phyloP scores from a whole-genome alignment of 2,888 invertebrate genomes.

The Pogonocherus hispidulus region DNA sequence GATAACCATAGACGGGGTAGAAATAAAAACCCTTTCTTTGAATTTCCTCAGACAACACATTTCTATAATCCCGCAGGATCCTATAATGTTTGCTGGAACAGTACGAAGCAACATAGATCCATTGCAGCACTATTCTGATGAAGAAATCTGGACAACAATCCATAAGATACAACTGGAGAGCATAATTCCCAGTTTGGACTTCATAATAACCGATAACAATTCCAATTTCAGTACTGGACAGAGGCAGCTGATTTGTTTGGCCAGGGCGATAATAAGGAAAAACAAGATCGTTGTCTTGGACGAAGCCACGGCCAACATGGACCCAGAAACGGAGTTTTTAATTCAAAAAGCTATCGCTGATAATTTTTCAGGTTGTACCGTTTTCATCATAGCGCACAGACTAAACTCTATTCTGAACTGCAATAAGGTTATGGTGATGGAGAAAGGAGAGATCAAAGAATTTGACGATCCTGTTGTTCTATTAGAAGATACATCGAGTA shows the following conservation, averaged over 20 bases:
- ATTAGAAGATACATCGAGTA: slow-evolving; percentile 49
- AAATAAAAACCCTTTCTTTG: slow-evolving; percentile 68
- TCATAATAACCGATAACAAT: slow-evolving; percentile 49
- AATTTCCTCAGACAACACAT: slow-evolving; percentile 66
- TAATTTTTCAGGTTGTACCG: slow-evolving; percentile 71
- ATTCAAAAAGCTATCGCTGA: slow-evolving; percentile 71
- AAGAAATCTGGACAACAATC: slow-evolving; percentile 58
- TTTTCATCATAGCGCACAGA: slow-evolving; percentile 69
- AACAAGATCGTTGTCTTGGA: slow-evolving; percentile 72
- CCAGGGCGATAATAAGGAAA: slow-evolving; percentile 70
- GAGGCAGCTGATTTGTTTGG: slow-evolving; percentile 72
- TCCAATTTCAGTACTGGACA: slow-evolving; percentile 65
- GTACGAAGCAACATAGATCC: slow-evolving; percentile 68
- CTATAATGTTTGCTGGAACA: slow-evolving; percentile 71
- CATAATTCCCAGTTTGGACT: slow-evolving; percentile 62
- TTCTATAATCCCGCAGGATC: slow-evolving; percentile 71
- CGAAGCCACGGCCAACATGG: slow-evolving; percentile 74
- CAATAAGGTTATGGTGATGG: slow-evolving; percentile 71
- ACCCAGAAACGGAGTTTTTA: slow-evolving; percentile 70
- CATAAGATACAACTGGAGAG: slow-evolving; percentile 64
- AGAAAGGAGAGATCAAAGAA: slow-evolving; percentile 67
- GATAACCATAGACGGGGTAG: slow-evolving; percentile 70
- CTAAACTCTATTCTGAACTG: slow-evolving; percentile 73
- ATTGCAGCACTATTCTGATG: slow-evolving; percentile 52
- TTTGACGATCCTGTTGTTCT: slow-evolving; percentile 53